Percentiles rank a stretch among this genome's conserved stretches.
Conservation (phyloP, 2,888 invertebrate species). For the Hydriomena furcata region DNA sequence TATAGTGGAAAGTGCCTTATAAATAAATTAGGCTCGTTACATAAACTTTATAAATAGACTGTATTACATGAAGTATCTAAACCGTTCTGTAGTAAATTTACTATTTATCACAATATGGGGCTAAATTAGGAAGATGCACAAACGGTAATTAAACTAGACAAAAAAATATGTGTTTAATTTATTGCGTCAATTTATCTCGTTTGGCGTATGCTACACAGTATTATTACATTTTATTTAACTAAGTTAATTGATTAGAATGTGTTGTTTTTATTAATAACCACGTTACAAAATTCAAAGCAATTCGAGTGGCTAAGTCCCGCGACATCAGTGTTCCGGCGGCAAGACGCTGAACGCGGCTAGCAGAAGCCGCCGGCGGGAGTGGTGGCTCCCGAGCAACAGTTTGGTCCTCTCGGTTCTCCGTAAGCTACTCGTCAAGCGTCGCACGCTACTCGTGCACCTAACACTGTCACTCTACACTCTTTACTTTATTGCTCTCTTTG, state of each 20-base stretch:
- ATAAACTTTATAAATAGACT: no score
- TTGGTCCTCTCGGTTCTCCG: slow-evolving; percentile 60
- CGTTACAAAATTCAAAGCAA: slow-evolving; percentile 13
- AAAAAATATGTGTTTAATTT: no score
- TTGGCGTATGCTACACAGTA: no score
- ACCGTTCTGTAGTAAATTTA: no score
- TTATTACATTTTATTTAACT: no score
- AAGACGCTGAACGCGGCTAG: slow-evolving; percentile 10
- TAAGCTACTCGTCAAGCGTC: slow-evolving; percentile 53
- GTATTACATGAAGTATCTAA: no score
- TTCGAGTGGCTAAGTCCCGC: slow-evolving; percentile 8
- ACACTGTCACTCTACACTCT: slow-evolving; percentile 58
- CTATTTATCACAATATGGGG: no score
- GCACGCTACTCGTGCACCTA: slow-evolving; percentile 67
- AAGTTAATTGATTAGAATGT: not conserved
- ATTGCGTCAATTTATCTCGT: no score
- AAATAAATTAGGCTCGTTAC: no score
- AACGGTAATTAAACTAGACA: no score
- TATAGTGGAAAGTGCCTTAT: no score
- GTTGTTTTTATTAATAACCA: not conserved
- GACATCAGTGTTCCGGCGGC: slow-evolving; percentile 4
- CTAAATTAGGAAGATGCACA: no score
- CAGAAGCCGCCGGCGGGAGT: slow-evolving; percentile 27
- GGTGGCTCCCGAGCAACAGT: slow-evolving; percentile 52
- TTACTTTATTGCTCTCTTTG: slow-evolving; percentile 78